phyloP scores from a whole-genome alignment of 2,113 vertebrate genomes.

The Oryzias melastigma region DNA sequence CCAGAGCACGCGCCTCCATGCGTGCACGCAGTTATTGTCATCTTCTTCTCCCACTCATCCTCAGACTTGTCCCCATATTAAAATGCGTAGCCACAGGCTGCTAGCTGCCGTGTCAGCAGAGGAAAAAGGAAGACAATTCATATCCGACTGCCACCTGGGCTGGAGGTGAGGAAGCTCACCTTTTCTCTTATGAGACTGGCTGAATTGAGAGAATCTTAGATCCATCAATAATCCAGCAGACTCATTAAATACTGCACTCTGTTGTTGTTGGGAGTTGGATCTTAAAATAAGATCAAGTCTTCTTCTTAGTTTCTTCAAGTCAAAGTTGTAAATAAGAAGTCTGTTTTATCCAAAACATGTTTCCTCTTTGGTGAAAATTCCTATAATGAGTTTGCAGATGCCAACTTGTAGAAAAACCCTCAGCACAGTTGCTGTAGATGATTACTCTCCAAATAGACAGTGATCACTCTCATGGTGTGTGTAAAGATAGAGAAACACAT shows the following conservation, averaged over 20 bases:
- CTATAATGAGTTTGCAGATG: background rate
- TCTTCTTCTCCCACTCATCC: constrained; percentile 9
- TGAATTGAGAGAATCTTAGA: constrained; percentile 19
- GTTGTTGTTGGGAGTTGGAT: constrained; percentile 15
- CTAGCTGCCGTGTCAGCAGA: constrained; percentile 68
- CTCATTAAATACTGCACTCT: constrained; percentile 39
- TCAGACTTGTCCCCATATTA: constrained; percentile 46
- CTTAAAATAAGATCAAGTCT: constrained; percentile 32
- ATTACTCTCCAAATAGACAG: no score
- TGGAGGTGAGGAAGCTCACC: constrained; percentile 53
- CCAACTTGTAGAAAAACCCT: constrained; percentile 23
- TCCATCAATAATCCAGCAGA: constrained; percentile 60
- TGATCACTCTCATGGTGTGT: no score
- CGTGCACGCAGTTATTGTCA: background rate
- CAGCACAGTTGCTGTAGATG: constrained; percentile 18
- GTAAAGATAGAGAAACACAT: no score
- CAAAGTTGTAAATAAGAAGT: constrained; percentile 27
- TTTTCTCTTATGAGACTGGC: constrained; percentile 42
- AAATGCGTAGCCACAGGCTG: constrained; percentile 47
- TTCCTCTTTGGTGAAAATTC: constrained; percentile 10
- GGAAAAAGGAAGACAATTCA: constrained; percentile 59
- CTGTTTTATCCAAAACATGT: constrained; percentile 16
- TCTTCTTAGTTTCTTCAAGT: background rate
- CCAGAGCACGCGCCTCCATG: background rate
- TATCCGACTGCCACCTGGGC: constrained; percentile 56